Evolutionary conservation across 2,888 invertebrate genomes (phyloP).

Genomic region (Aethes cnicana): DNA sequence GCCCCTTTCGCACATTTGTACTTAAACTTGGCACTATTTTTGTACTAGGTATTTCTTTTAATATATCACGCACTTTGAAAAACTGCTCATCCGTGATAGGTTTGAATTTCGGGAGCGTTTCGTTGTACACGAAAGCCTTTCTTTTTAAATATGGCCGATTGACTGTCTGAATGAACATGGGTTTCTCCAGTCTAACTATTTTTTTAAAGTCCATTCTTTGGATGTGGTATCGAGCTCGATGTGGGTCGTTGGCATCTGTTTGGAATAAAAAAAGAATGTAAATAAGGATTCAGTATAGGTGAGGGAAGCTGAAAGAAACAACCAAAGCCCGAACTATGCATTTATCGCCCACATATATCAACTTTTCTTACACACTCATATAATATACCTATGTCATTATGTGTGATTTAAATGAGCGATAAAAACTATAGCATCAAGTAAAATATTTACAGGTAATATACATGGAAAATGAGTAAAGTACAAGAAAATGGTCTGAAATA

Average conservation of each 20-base stretch:
- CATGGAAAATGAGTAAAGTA: too few species aligned
- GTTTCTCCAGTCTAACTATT: constrained; percentile 51
- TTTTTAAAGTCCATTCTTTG: constrained; percentile 46
- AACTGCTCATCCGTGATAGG: constrained; percentile 75
- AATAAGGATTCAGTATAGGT: constrained; percentile 36
- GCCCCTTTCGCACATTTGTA: constrained; percentile 51
- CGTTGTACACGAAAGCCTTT: constrained; percentile 43
- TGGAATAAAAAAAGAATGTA: constrained; percentile 51
- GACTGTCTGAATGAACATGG: constrained; percentile 72
- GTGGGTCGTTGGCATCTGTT: constrained; percentile 78
- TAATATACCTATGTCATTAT: too few species aligned
- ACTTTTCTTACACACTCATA: too few species aligned
- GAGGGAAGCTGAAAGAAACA: too few species aligned
- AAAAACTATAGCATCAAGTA: too few species aligned
- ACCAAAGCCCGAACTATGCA: too few species aligned
- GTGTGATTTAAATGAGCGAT: too few species aligned
- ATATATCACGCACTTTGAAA: constrained; percentile 60
- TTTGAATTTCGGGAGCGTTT: constrained; percentile 65
- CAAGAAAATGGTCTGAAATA: too few species aligned
- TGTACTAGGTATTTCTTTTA: constrained; percentile 55
- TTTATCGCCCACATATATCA: too few species aligned
- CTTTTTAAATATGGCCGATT: constrained; percentile 45
- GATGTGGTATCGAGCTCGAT: constrained; percentile 63
- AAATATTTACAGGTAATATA: too few species aligned
- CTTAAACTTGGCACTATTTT: constrained; percentile 37